These are phyloP conservation scores for Ceyx melanurus DNA, from an alignment of 2,113 vertebrate species.

Conservation along the genomic window DNA sequence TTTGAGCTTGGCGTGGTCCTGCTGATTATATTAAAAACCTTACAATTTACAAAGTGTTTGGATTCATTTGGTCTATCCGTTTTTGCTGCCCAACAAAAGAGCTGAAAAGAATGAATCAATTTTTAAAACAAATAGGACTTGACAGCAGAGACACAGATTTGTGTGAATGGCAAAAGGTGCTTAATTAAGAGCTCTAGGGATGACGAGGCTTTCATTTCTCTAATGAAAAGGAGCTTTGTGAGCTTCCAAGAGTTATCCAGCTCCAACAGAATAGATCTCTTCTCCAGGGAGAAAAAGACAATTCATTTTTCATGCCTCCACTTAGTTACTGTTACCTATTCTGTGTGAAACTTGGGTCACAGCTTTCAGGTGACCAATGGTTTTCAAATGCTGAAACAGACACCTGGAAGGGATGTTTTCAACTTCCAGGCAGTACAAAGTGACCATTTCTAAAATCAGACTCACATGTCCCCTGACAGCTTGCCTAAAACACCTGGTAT, in stretches of 20 bases:
- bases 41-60: background rate
- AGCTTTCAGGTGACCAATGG: background rate
- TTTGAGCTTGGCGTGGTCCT: background rate
- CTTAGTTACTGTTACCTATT: slow-evolving; percentile 1
- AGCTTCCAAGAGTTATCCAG: slow-evolving; percentile 25
- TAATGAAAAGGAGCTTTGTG: slow-evolving; percentile 59
- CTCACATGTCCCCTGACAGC: background rate
- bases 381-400: background rate
- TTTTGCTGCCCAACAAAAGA: slow-evolving; percentile 38
- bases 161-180: slow-evolving; percentile 54
- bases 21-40: slow-evolving; percentile 28
- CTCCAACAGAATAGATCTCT: slow-evolving; percentile 13
- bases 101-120: slow-evolving; percentile 20
- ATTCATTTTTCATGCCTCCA: slow-evolving; percentile 3
- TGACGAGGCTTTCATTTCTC: slow-evolving; percentile 54
- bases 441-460: background rate
- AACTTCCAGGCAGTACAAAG: background rate
- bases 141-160: slow-evolving; percentile 47
- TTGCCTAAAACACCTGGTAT: background rate
- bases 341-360: background rate
- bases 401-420: background rate
- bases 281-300: slow-evolving; percentile 31
- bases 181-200: slow-evolving; percentile 62
- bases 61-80: background rate
- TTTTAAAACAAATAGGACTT: slow-evolving; percentile 60